phyloP scores from a whole-genome alignment of 92 coral and sea anemone genomes.

The Nematostella vectensis region DNA sequence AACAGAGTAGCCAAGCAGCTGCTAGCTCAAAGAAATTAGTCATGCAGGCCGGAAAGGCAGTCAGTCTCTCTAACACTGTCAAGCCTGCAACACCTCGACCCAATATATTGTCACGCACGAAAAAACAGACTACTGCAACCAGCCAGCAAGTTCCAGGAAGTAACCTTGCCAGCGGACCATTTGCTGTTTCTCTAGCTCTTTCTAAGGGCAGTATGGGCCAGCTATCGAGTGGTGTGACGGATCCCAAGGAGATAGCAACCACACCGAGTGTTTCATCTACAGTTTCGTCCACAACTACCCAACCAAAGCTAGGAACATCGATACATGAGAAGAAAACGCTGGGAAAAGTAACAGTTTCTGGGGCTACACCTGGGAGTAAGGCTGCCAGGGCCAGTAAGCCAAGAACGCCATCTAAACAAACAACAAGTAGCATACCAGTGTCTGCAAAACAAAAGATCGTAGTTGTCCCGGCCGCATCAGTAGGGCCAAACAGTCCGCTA shows the following conservation, averaged over 20 bases:
- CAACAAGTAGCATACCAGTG: conserved; percentile 7
- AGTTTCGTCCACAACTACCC: neutral
- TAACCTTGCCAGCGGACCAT: neutral
- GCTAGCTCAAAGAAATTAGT: neutral
- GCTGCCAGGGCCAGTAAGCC: neutral
- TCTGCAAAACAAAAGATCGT: conserved; percentile 13
- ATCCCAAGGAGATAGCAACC: neutral
- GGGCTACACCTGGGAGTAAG: neutral
- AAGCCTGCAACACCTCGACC: conserved; percentile 5
- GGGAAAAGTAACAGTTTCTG: neutral
- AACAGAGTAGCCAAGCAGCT: neutral
- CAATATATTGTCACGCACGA: conserved; percentile 11
- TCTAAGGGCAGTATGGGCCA: neutral
- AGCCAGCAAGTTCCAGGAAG: neutral
- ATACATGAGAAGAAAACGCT: neutral
- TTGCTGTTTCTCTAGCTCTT: neutral
- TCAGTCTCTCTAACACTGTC: neutral
- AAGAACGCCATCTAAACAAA: neutral
- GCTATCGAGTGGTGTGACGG: neutral
- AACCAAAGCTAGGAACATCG: neutral
- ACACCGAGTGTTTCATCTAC: neutral
- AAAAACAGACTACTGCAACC: conserved; percentile 2
- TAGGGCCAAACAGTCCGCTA: conserved; percentile 26
- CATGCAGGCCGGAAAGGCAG: neutral
- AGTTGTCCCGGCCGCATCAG: conserved; percentile 29